Evolutionary conservation across 2,797 vertebrate species (phyloP).

Genomic region (Sebastes goodei): DNA sequence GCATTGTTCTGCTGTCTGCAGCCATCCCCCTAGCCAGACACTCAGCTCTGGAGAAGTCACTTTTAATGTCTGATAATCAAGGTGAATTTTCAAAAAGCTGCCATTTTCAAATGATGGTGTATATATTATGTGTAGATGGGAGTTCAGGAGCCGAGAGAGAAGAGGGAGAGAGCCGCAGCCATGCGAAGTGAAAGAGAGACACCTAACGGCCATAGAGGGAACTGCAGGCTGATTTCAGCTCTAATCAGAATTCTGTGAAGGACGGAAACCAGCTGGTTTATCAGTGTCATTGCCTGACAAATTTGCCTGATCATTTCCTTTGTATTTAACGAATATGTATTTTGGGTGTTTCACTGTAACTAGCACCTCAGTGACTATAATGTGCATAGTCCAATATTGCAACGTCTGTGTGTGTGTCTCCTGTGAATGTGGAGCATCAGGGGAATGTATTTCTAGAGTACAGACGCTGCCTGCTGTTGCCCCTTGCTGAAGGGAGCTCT

Average conservation of each 20-base stretch:
- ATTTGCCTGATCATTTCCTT: constrained; percentile 43
- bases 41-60: constrained; percentile 91
- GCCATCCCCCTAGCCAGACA: constrained; percentile 93
- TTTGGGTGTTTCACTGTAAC: constrained; percentile 1
- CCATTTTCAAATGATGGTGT: constrained; percentile 96
- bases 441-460: constrained; percentile 34
- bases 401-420: constrained; percentile 14
- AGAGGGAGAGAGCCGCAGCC: constrained; percentile 55
- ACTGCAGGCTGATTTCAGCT: constrained; percentile 47
- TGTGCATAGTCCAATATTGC: neutral
- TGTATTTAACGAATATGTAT: constrained; percentile 24
- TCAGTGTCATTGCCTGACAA: constrained; percentile 33
- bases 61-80: constrained; percentile 97
- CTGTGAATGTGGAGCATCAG: constrained; percentile 25
- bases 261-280: constrained; percentile 44
- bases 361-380: neutral
- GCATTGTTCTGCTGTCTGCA: constrained; percentile 95
- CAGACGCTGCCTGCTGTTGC: constrained; percentile 55
- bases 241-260: constrained; percentile 35
- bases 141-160: constrained; percentile 73
- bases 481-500: constrained; percentile 62
- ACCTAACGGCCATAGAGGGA: constrained; percentile 80
- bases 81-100: constrained; percentile 97
- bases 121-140: constrained; percentile 88
- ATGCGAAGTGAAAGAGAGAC: constrained; percentile 90